Percentiles rank a stretch among this genome's conserved stretches.
Evolutionary conservation across 2,797 vertebrate genomes (phyloP).

Genomic region (Microctenopoma lineatum): DNA sequence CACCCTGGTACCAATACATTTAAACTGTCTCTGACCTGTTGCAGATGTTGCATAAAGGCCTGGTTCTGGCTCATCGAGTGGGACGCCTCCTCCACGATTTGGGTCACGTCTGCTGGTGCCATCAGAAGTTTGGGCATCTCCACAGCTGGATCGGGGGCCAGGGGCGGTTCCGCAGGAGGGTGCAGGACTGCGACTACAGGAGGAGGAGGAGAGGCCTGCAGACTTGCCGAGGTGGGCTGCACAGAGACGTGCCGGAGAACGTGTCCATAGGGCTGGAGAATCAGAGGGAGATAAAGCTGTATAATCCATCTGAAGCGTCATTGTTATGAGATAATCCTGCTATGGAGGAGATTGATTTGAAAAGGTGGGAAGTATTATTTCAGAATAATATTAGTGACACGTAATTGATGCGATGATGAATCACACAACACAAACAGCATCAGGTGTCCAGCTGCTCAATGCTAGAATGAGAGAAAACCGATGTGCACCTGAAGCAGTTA

Average conservation of each 20-base stretch:
- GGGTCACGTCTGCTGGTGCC: slow-evolving; percentile 67
- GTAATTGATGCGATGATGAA: no score
- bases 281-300: not conserved
- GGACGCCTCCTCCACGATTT: slow-evolving; percentile 68
- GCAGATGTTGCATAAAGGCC: slow-evolving; percentile 79
- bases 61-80: slow-evolving; percentile 71
- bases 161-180: slow-evolving; percentile 61
- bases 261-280: slow-evolving; percentile 67
- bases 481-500: no score
- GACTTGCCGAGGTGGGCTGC: slow-evolving; percentile 60
- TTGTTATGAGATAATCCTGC: no score
- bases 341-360: no score
- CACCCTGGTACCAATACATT: no score
- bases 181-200: slow-evolving; percentile 75
- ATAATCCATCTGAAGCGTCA: no score
- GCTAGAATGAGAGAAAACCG: not conserved
- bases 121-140: slow-evolving; percentile 74
- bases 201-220: slow-evolving; percentile 74
- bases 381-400: no score
- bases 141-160: slow-evolving; percentile 52
- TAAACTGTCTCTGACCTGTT: slow-evolving; percentile 72
- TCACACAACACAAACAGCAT: not conserved
- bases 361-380: no score
- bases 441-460: not conserved
- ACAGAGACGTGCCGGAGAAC: slow-evolving; percentile 71